Percentiles rank a stretch among this genome's conserved stretches.
These are phyloP conservation scores for Bombus pascuorum DNA, from an alignment of 1,140 invertebrate species.

Conservation along the genomic window DNA sequence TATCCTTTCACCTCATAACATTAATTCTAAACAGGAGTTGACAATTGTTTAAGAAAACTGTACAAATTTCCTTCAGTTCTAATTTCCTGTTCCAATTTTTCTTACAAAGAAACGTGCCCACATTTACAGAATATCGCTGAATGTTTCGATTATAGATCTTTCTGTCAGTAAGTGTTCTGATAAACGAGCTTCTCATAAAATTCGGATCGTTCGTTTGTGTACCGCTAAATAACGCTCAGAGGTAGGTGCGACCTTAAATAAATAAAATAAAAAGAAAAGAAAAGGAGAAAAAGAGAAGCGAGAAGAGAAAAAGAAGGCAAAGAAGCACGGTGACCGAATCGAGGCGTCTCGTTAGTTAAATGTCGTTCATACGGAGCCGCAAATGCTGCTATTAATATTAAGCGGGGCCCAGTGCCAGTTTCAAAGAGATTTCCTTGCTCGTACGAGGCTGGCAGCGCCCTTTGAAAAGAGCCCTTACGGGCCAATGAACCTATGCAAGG, in stretches of 20 bases:
- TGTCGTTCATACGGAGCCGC: conserved; percentile 56
- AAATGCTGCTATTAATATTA: conserved; percentile 74
- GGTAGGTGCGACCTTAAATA: neutral
- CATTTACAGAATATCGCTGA: too few species aligned
- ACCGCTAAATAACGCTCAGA: neutral
- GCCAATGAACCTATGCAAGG: conserved; percentile 61
- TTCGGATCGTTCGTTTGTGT: too few species aligned
- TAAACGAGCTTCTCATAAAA: too few species aligned
- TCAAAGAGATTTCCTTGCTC: conserved; percentile 59
- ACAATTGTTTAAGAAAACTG: too few species aligned
- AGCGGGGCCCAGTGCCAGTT: conserved; percentile 54
- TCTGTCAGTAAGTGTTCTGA: too few species aligned
- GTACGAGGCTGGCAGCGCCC: conserved; percentile 41
- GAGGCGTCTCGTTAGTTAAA: conserved; percentile 66
- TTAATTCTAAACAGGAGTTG: too few species aligned
- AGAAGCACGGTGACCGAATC: conserved; percentile 31
- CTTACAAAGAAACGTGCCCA: too few species aligned
- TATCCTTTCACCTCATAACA: too few species aligned
- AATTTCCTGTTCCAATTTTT: too few species aligned
- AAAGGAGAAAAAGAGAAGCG: accelerated
- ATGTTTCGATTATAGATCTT: too few species aligned
- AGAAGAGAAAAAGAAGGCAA: neutral
- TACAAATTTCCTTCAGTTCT: too few species aligned
- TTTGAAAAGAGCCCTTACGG: conserved; percentile 66
- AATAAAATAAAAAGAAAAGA: neutral